Evolutionary conservation across 2,888 invertebrate genomes (phyloP).

Genomic region (Athripsodes cinereus): DNA sequence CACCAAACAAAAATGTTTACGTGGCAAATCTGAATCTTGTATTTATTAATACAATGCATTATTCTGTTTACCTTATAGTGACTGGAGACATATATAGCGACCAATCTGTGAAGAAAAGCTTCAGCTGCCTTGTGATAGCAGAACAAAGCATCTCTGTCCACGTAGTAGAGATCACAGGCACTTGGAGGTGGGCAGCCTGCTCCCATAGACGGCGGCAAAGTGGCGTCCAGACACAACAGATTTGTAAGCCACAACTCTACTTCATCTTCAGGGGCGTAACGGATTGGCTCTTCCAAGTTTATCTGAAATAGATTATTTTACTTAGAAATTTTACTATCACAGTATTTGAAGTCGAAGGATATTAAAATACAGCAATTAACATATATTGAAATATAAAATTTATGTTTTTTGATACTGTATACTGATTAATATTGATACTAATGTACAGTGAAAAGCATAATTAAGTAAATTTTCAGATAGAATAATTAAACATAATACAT

Average conservation of each 20-base stretch:
- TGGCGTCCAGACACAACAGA: conserved; percentile 86
- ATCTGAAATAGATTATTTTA: conserved; percentile 51
- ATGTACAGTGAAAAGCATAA: not conserved
- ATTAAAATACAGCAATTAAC: too few species aligned
- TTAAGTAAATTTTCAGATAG: not conserved
- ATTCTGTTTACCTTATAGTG: conserved; percentile 78
- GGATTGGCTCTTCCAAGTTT: conserved; percentile 88
- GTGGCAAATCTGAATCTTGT: too few species aligned
- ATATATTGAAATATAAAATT: too few species aligned
- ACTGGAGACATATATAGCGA: conserved; percentile 92
- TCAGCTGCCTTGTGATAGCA: conserved; percentile 93
- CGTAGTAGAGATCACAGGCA: conserved; percentile 81
- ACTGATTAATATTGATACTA: too few species aligned
- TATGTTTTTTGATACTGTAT: too few species aligned
- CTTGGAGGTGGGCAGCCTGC: conserved; percentile 87
- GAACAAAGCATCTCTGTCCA: conserved; percentile 90
- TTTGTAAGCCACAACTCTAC: conserved; percentile 89
- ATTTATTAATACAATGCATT: too few species aligned
- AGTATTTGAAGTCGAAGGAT: not conserved
- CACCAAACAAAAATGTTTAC: too few species aligned
- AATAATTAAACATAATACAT: not conserved
- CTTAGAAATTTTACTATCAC: not conserved
- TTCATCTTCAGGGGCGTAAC: conserved; percentile 81
- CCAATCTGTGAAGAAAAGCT: conserved; percentile 84
- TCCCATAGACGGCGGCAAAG: conserved; percentile 54